These are phyloP conservation scores for Chloroclysta siterata DNA, from an alignment of 2,888 invertebrate genomes.

Conservation along the genomic window DNA sequence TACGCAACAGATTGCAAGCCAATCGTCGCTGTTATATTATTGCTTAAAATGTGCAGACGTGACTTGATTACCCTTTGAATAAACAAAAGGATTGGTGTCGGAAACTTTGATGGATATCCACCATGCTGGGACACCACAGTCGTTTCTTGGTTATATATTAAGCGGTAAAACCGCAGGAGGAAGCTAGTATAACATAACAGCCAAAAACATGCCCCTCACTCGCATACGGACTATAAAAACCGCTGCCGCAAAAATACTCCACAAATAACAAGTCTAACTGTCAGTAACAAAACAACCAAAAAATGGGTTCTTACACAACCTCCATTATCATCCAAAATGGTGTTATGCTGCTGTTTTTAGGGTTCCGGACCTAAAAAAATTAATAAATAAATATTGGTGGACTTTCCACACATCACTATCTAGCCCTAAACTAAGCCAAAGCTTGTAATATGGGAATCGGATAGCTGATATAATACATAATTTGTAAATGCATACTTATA, in stretches of 20 bases:
- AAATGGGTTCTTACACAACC: conserved; percentile 26
- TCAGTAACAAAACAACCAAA: conserved; percentile 33
- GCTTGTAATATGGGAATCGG: too few relatives aligned
- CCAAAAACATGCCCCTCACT: conserved; percentile 17
- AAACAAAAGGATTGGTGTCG: too few relatives aligned
- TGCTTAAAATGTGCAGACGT: too few relatives aligned
- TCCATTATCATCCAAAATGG: conserved; percentile 33
- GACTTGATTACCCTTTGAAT: too few relatives aligned
- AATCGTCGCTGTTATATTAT: too few relatives aligned
- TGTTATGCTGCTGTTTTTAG: conserved; percentile 25
- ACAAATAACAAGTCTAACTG: conserved; percentile 34
- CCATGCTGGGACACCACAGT: too few relatives aligned
- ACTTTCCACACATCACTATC: too few relatives aligned
- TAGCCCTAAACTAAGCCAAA: neutral
- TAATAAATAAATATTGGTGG: too few relatives aligned
- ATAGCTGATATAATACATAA: too few relatives aligned
- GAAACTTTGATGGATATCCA: too few relatives aligned
- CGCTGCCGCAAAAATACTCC: conserved; percentile 27
- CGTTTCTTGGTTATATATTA: neutral
- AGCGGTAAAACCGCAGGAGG: neutral
- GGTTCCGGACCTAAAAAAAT: conserved; percentile 9
- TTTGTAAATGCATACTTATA: too few relatives aligned
- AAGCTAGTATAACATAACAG: neutral
- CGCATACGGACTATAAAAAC: conserved; percentile 23
- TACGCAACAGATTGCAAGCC: too few relatives aligned